These are phyloP conservation scores for Autographa gamma DNA, from an alignment of 2,888 invertebrate species.

Conservation along the genomic window DNA sequence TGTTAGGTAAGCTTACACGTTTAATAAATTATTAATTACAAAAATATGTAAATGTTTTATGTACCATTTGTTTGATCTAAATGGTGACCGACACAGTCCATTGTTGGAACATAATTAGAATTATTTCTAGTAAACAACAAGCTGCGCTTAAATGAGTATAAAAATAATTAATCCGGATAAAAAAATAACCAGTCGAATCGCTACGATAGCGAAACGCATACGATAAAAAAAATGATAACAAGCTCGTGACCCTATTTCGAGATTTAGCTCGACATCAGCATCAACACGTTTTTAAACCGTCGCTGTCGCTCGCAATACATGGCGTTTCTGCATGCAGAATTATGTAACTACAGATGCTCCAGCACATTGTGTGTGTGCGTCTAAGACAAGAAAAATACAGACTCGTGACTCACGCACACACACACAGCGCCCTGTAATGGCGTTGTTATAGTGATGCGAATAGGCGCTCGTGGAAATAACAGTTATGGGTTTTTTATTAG, in stretches of 20 bases:
- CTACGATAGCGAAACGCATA: conserved; percentile 41
- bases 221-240: conserved; percentile 49
- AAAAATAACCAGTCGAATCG: conserved; percentile 18
- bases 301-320: conserved; percentile 28
- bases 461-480: conserved; percentile 62
- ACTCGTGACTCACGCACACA: conserved; percentile 72
- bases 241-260: conserved; percentile 48
- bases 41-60: background rate
- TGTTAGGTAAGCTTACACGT: background rate
- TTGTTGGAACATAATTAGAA: background rate
- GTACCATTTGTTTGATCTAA: background rate
- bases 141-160: background rate
- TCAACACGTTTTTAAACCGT: conserved; percentile 38
- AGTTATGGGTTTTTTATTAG: conserved; percentile 61
- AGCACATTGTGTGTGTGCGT: conserved; percentile 54
- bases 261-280: conserved; percentile 37
- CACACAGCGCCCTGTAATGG: conserved; percentile 44
- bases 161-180: conserved; percentile 15
- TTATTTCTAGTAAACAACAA: background rate
- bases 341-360: conserved; percentile 61
- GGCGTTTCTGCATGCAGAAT: conserved; percentile 59
- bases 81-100: background rate
- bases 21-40: too few species aligned
- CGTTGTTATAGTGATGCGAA: conserved; percentile 65
- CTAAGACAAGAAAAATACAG: conserved; percentile 61